These are phyloP conservation scores for Pipa parva DNA, from an alignment of 2,113 vertebrate genomes.

Conservation along the genomic window DNA sequence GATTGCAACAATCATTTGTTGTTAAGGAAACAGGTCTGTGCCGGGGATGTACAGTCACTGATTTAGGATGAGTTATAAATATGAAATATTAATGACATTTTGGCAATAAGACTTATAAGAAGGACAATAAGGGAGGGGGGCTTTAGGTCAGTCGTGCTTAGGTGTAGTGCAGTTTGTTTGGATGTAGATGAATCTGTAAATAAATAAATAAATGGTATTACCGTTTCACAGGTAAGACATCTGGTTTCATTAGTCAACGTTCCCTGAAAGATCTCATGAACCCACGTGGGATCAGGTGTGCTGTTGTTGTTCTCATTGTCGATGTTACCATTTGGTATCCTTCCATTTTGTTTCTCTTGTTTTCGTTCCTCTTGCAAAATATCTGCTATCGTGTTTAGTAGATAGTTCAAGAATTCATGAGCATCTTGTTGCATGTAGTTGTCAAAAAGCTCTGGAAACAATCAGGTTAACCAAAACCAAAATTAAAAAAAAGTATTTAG, in stretches of 20 bases:
- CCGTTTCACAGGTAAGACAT: conserved; percentile 80
- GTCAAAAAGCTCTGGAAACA: conserved; percentile 87
- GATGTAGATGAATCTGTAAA: too few species aligned
- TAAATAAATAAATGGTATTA: conserved; percentile 51
- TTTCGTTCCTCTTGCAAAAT: conserved; percentile 94
- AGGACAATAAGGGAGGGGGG: too few species aligned
- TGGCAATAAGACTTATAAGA: too few species aligned
- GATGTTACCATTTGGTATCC: conserved; percentile 70
- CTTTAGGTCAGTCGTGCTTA: too few species aligned
- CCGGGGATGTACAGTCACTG: too few species aligned
- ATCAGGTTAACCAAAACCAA: too few species aligned
- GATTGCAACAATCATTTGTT: too few species aligned
- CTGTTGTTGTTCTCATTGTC: conserved; percentile 64
- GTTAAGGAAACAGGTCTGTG: too few species aligned
- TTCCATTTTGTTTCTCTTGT: conserved; percentile 95
- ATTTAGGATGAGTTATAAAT: too few species aligned
- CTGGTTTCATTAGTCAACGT: conserved; percentile 78
- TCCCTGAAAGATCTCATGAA: conserved; percentile 81
- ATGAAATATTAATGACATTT: too few species aligned
- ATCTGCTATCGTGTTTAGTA: conserved; percentile 94
- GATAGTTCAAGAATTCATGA: conserved; percentile 95
- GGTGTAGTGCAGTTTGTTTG: too few species aligned
- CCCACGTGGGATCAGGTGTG: conserved; percentile 72
- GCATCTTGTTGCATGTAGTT: conserved; percentile 99
- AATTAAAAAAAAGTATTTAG: too few species aligned